phyloP scores from a whole-genome alignment of 2,888 invertebrate genomes.

The Erynnis tages region DNA sequence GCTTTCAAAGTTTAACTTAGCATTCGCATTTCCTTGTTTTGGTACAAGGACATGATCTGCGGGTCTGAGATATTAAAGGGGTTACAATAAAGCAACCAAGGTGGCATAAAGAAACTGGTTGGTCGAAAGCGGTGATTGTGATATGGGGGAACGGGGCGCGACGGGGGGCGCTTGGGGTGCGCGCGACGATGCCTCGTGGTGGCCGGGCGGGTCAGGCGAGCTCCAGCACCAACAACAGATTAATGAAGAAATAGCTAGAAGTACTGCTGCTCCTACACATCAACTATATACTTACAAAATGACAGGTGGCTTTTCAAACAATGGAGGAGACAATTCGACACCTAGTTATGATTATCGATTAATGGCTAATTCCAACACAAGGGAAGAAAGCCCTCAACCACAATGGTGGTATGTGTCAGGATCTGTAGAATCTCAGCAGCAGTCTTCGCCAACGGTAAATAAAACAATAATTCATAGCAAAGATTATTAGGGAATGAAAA shows the following conservation, averaged over 20 bases:
- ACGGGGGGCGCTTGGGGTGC: conserved; percentile 82
- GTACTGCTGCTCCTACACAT: conserved; percentile 79
- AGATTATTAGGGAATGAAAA: no score
- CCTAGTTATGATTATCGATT: conserved; percentile 89
- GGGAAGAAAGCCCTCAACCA: conserved; percentile 72
- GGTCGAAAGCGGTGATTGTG: conserved; percentile 65
- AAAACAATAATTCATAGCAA: not conserved
- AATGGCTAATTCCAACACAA: conserved; percentile 80
- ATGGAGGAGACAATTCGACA: conserved; percentile 84
- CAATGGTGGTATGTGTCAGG: conserved; percentile 89
- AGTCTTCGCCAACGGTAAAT: conserved; percentile 72
- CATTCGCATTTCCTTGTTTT: not conserved
- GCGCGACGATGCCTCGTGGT: conserved; percentile 82
- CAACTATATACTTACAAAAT: conserved; percentile 93
- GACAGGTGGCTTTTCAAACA: conserved; percentile 90
- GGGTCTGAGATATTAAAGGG: conserved; percentile 46
- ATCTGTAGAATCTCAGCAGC: conserved; percentile 79
- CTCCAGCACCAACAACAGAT: conserved; percentile 76
- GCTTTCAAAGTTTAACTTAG: conserved; percentile 24
- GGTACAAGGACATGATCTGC: conserved; percentile 58
- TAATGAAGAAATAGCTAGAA: conserved; percentile 73
- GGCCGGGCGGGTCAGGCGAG: conserved; percentile 75
- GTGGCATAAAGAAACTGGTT: conserved; percentile 72
- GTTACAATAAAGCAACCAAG: conserved; percentile 50
- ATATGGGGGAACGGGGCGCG: conserved; percentile 78